Evolutionary conservation across 2,113 vertebrate genomes (phyloP).

Genomic region (Cynoglossus semilaevis): DNA sequence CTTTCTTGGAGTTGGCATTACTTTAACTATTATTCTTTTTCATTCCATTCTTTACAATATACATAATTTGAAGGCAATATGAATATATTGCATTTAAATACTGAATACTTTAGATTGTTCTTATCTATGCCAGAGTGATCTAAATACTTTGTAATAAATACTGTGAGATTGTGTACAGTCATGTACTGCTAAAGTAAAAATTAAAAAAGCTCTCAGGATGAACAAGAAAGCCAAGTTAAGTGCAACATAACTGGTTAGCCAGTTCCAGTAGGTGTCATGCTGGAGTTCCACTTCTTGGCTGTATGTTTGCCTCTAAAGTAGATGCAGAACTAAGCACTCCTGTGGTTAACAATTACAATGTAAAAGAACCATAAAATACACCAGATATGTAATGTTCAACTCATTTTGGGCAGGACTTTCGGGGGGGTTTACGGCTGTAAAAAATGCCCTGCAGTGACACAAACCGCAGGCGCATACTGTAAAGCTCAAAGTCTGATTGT

Average conservation of each 20-base stretch:
- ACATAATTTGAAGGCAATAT: too few species aligned
- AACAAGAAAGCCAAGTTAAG: too few species aligned
- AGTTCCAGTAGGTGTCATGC: constrained; percentile 11
- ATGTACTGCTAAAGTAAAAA: too few species aligned
- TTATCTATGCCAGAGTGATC: too few species aligned
- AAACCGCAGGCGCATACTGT: constrained; percentile 15
- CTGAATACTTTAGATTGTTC: too few species aligned
- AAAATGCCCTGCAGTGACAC: constrained; percentile 6
- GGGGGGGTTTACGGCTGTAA: background rate
- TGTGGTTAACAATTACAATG: background rate
- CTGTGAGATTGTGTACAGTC: too few species aligned
- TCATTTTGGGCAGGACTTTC: background rate
- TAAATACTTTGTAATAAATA: too few species aligned
- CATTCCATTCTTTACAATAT: too few species aligned
- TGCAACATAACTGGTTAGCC: constrained; percentile 7
- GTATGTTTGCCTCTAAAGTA: constrained; percentile 7
- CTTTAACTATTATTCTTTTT: too few species aligned
- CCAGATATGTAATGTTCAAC: background rate
- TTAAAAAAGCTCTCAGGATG: too few species aligned
- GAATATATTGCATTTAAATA: too few species aligned
- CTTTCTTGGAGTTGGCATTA: too few species aligned
- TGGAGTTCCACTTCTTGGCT: constrained; percentile 26
- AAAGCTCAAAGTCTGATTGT: constrained; percentile 9
- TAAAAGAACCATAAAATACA: background rate
- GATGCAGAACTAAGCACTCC: background rate